Base-by-base conservation (phyloP, 2,888 invertebrate genomes). In the Agrochola macilenta region DNA sequence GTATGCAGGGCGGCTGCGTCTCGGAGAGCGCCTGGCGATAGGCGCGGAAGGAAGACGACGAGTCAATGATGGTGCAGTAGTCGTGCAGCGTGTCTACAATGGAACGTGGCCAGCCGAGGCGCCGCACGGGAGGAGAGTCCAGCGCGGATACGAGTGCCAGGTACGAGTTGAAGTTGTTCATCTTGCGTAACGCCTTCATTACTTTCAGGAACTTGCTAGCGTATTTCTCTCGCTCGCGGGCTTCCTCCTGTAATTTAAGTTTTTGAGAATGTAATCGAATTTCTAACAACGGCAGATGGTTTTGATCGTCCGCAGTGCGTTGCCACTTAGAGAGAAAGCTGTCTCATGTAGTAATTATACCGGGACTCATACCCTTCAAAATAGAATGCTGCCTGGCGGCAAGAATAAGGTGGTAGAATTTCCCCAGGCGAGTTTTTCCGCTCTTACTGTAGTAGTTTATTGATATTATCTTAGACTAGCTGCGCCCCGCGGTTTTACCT, bases 111-210 rank as follows among this genome's bases (percentile, higher is more conserved):
- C 99, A 99, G 93, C 99, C 99, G 93, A 99, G 97, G 93, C 99
- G 97, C 91, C 98, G 96, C 93, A 99, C 98, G 0, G 99, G 99
- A 8, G 99, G 99, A 35, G 99, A 99, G 95, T 99, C 99, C 89
- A 99, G 96, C 26, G 99, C 99, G 12, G 99, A 99, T 81, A 99
- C 97, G 84, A 99, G 97, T 14, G 99, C 99, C 91, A 99, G 97
- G 97, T 99, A 99, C 65, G 99, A 99, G 97, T 99, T 99, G 95
- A 99, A 99, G 95, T 99, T 99, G 96, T 99, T 99, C 95, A 99
- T 98, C 95, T 99, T 99, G 81, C 99, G 97, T 85, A 99, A 97
- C 93, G 99, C 99, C 96, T 99, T 99, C 99, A 99, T 99, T 83
- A 99, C 99, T 95, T 99, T 99, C 26, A 99, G 98, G 95, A 99